Conservation (phyloP, 2,888 invertebrate species). For the Heliconius erato region DNA sequence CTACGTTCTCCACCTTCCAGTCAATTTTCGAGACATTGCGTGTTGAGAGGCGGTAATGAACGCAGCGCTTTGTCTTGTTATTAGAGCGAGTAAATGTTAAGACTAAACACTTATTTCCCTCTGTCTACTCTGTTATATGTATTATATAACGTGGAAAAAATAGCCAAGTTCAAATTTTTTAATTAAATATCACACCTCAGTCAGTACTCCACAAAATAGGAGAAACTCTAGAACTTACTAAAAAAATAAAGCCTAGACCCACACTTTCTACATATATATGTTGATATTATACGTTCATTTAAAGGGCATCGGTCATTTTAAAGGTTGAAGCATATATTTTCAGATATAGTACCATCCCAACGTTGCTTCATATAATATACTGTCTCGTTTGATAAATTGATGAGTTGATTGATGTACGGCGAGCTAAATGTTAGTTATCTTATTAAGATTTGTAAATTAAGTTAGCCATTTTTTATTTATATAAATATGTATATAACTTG, state of each 20-base stretch:
- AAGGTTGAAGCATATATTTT: conserved; percentile 50
- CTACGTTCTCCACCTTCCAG: no score
- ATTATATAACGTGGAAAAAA: background rate
- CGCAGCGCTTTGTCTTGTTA: no score
- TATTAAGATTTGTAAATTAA: background rate
- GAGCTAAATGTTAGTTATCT: conserved; percentile 6
- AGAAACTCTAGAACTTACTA: background rate
- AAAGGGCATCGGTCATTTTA: conserved; percentile 50
- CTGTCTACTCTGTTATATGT: no score
- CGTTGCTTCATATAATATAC: conserved; percentile 15
- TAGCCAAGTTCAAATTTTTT: no score
- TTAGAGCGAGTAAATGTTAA: no score
- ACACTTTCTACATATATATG: background rate
- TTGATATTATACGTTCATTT: conserved; percentile 37
- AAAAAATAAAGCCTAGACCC: background rate
- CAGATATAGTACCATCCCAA: conserved; percentile 47
- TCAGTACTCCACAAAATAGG: background rate
- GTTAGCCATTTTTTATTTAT: background rate
- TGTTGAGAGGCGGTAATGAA: no score
- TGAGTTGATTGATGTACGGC: conserved; percentile 13
- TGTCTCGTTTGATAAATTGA: conserved; percentile 12
- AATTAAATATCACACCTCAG: no score
- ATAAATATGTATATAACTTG: background rate
- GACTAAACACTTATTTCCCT: no score
- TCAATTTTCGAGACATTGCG: no score